Base-by-base conservation (phyloP, 2,888 invertebrate genomes). In the Poecilobothrus nobilitatus region DNA sequence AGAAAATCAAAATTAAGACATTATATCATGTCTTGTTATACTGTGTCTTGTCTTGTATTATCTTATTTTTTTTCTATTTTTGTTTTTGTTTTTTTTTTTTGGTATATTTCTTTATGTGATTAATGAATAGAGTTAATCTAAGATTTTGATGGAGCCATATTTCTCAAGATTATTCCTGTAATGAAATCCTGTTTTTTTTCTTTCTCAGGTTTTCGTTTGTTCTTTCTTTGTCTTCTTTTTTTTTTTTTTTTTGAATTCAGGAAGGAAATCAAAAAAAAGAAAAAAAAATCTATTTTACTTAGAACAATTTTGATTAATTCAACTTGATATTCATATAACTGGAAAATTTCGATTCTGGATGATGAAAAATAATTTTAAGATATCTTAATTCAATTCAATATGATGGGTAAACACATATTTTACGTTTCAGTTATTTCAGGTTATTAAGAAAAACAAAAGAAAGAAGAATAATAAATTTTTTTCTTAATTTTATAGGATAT, bases 241-340 rank as follows among this genome's bases (percentile, higher is more conserved):
- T 15, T 41, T 9, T 41, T 41, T 15, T 9, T 41, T 41, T 15
- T 41, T 41, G 2, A 8, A 41, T 12, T 18, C 53, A 53, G 53
- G 18, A 53, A 53, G 53, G 18, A 53, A 53, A 53, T 18, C 9
- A 9, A n/a, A 53, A 53, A n/a, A 53, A 53, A 44, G 12, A 44
- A 44, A 12, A 53, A n/a, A 6, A 53, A 53, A 15, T 53, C 18
- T 2, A 53, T 53, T 53, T 18, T 53, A 53, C 18, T 53, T 18
- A 53, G 53, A 12, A 53, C 53, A 53, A 53, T 53, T 53, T 53
- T 53, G 53, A 53, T 53, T 53, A 53, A 53, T 53, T 53, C n/a
- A 53, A 53, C 18, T 18, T 53, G 53, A 53, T 53, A 53, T 53
- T 18, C 53, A 53, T 53, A 53, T 53, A 53, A 18, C 12, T 53